Percentiles rank a stretch among this genome's conserved stretches.
Evolutionary conservation across 2,888 invertebrate genomes (phyloP).

Genomic region (Thyatira batis): DNA sequence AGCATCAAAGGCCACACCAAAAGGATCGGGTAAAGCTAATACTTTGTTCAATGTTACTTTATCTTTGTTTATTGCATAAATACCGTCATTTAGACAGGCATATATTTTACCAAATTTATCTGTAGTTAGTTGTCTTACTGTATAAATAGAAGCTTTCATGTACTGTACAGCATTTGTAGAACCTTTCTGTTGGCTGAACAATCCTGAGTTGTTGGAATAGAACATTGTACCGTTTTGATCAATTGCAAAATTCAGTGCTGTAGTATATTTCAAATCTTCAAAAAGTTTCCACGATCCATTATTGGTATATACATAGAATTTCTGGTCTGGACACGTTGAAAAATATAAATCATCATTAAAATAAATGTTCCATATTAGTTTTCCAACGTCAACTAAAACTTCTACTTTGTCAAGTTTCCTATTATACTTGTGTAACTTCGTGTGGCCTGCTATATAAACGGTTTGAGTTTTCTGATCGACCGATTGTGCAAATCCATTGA

Average conservation of each 20-base stretch:
- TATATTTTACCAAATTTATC: not conserved
- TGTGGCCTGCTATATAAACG: constrained; percentile 3
- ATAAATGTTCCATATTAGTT: constrained; percentile 1
- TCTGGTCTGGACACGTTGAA: not conserved
- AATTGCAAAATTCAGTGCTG: not conserved
- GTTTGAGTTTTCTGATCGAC: not conserved
- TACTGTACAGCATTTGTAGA: not conserved
- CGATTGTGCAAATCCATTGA: not conserved
- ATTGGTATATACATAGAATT: not conserved
- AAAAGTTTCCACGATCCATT: not conserved
- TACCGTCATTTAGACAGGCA: not conserved
- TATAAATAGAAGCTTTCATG: not conserved
- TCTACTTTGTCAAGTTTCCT: not conserved
- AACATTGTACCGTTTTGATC: not conserved
- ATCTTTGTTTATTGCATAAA: not conserved
- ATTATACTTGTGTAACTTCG: constrained; percentile 4
- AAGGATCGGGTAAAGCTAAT: not conserved
- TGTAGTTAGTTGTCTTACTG: not conserved
- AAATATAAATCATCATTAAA: not conserved
- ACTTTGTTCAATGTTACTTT: not conserved
- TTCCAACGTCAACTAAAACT: not conserved
- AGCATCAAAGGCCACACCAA: not conserved
- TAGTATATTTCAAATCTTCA: not conserved
- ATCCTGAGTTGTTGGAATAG: not conserved
- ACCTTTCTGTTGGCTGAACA: not conserved